phyloP scores from a whole-genome alignment of 2,797 vertebrate species.

The Xiphorhynchus erythropygius region DNA sequence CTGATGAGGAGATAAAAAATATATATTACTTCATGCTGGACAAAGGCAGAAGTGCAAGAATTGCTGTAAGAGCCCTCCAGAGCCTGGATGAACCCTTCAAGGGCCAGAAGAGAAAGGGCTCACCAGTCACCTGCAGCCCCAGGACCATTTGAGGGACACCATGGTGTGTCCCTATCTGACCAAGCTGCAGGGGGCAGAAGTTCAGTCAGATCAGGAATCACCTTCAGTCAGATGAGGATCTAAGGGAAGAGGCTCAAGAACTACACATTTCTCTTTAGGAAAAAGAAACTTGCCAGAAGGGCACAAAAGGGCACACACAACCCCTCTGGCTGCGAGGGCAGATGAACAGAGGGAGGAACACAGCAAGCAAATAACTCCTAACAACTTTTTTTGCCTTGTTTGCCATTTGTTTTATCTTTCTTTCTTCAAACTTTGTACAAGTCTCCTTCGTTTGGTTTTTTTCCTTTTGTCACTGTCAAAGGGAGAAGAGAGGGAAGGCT shows the following conservation, averaged over 20 bases:
- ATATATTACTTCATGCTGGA: too few relatives aligned
- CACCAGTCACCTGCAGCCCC: neutral
- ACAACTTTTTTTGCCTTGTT: neutral
- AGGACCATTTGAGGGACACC: too few relatives aligned
- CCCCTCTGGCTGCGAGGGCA: neutral
- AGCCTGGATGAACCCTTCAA: neutral
- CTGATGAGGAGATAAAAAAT: neutral
- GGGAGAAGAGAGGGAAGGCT: neutral
- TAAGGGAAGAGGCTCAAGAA: neutral
- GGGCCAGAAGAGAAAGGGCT: neutral
- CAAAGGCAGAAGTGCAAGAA: neutral
- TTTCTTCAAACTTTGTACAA: neutral
- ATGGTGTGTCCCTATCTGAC: neutral
- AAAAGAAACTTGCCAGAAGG: neutral
- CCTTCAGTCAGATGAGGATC: neutral
- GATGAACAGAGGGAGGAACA: neutral
- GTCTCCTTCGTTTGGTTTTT: neutral
- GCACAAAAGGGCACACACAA: neutral
- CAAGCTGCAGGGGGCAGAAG: neutral
- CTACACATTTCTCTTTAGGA: neutral
- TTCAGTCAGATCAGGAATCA: neutral
- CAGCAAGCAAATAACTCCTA: neutral
- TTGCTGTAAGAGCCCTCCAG: neutral
- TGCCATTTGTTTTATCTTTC: neutral
- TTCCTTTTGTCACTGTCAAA: neutral